Conservation (phyloP, 2,113 vertebrate species). For the Sorex fumeus region DNA sequence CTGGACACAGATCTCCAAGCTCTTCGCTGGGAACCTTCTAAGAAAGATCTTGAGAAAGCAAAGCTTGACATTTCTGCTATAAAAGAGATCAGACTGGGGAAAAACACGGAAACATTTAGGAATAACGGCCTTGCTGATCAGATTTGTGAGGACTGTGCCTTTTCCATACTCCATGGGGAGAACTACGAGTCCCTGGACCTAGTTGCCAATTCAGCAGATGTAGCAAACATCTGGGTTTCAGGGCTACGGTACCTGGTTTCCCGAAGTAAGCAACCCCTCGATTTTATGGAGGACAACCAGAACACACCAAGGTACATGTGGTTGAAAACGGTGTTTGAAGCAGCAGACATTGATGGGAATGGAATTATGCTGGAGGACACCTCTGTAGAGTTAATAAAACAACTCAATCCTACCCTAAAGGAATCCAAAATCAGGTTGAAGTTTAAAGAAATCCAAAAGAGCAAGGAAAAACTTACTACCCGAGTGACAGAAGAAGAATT, state of each 20-base stretch:
- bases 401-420: constrained; percentile 95
- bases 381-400: constrained; percentile 94
- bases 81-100: constrained; percentile 96
- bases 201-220: constrained; percentile 96
- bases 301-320: constrained; percentile 94
- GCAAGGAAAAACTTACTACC: constrained; percentile 98
- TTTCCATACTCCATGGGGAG: constrained; percentile 97
- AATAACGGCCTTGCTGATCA: constrained; percentile 96
- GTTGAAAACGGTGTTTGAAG: constrained; percentile 93
- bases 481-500: constrained; percentile 97
- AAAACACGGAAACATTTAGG: constrained; percentile 98
- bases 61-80: constrained; percentile 95
- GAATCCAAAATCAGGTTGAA: constrained; percentile 96
- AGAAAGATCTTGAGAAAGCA: constrained; percentile 97
- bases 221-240: constrained; percentile 99
- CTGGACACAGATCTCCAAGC: constrained; percentile 96
- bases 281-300: constrained; percentile 92
- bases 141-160: constrained; percentile 96
- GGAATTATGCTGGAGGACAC: constrained; percentile 96
- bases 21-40: constrained; percentile 98
- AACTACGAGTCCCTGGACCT: constrained; percentile 98
- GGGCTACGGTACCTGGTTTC: constrained; percentile 96
- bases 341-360: constrained; percentile 95
- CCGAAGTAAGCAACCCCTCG: constrained; percentile 92
- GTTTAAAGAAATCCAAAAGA: constrained; percentile 98